Base-by-base conservation (phyloP, 1,140 invertebrate genomes). In the Drosophila pandora region DNA sequence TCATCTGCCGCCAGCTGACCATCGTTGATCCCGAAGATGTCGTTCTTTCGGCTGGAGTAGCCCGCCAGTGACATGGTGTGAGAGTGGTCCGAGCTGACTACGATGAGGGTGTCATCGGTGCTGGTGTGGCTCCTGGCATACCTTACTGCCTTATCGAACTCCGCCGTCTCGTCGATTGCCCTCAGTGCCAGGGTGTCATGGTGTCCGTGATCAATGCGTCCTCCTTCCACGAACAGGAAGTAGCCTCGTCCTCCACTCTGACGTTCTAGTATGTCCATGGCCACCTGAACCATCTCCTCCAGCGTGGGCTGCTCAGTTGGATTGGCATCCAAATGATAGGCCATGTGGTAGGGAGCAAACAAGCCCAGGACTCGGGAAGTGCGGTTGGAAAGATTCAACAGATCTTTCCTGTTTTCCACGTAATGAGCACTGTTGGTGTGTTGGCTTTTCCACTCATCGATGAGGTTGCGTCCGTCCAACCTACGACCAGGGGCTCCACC, bases 171-270 rank as follows among this genome's bases (percentile, higher is more conserved):
- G 73, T 95, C 94, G 1, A 96, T 79, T 3, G 96, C 95, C 5
- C 94, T 91, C 9, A 93, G 92, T 0, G 95, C 95, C 52, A 93
- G 90, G 47, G 93, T 94, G 48, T 94, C 93, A 73, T 96, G 95
- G 87, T 96, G 95, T 1, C 94, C 95, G 58, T 94, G 93, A 91
- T 96, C 95, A 56, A 97, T 96, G 76, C 94, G 93, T 3, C 95
- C 95, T 55, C 93, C 95, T 91, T 95, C 94, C 2, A 95, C 93
- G 54, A 95, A 94, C 0, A 95, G 90, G 37, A 95, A 94, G 70
- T 92, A 95, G 22, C 96, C 96, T 7, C 95, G 93, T n/a, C 96
- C 96, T 12, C 95, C 96, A 17, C 95, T 94, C 22, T 91, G 56
- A 56, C 95, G 94, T 10, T 93, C 91, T 1, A 97, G 91, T 2